phyloP scores from a whole-genome alignment of 2,888 invertebrate species.

The Philonicus albiceps region DNA sequence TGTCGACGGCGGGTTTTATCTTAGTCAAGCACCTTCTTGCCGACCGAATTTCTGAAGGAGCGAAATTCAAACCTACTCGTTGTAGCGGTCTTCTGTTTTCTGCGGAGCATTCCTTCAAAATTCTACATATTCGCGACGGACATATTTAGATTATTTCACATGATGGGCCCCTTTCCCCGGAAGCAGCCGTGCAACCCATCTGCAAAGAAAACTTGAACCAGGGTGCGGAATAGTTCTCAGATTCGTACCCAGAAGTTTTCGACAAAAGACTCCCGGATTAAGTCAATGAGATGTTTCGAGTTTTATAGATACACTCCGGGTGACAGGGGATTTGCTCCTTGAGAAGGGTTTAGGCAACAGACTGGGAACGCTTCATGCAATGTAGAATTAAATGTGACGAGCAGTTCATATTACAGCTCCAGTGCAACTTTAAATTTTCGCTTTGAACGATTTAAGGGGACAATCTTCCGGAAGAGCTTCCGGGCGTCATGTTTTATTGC shows the following conservation, averaged over 20 bases:
- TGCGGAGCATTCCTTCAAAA: not conserved
- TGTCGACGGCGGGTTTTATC: slow-evolving; percentile 17
- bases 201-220: slow-evolving; percentile 8
- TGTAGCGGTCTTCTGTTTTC: not conserved
- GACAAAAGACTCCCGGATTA: slow-evolving; percentile 15
- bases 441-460: not conserved
- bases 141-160: slow-evolving; percentile 4
- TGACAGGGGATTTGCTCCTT: slow-evolving; percentile 2
- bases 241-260: slow-evolving; percentile 5
- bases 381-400: not conserved
- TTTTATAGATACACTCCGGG: slow-evolving; percentile 9
- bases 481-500: not conserved
- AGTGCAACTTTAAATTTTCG: not conserved
- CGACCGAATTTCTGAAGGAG: not conserved
- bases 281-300: slow-evolving; percentile 19
- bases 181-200: not conserved
- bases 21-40: slow-evolving; percentile 8
- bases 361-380: not conserved
- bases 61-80: not conserved
- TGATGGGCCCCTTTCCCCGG: not conserved
- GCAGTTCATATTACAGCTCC: not conserved
- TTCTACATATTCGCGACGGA: not conserved
- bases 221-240: not conserved
- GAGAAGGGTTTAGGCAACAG: slow-evolving; percentile 13
- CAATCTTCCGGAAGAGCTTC: not conserved